Base-by-base conservation (phyloP, 2,888 invertebrate genomes). In the Magallana nippona region DNA sequence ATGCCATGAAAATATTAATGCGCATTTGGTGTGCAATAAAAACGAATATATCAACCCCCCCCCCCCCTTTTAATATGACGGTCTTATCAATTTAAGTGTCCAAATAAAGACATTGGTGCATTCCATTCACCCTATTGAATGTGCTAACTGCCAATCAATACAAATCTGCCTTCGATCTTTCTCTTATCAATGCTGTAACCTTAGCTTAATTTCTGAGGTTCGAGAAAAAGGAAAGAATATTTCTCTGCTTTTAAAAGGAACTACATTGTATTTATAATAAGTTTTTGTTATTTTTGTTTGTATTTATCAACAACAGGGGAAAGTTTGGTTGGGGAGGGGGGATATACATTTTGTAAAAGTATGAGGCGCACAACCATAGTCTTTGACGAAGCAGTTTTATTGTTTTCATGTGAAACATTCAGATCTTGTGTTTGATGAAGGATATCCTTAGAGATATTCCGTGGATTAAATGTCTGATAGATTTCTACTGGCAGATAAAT, bases 401-500 rank as follows among this genome's bases (percentile, higher is more conserved):
- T 71, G n/a, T n/a, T n/a, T n/a, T n/a, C n/a, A n/a, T n/a, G n/a
- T n/a, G 15, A 71, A 71, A 71, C 15, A 44, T 44, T 71, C 15
- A 71, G 27, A 27, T 32, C 3, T 22, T 71, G 71, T 15, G 27
- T 27, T 71, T 22, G 71, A 71, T 71, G 71, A 71, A 1, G 27
- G 71, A 71, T 71, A 27, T 63, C 63, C 27, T 63, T 19, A 63
- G 63, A 63, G 19, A 63, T 63, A 63, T 27, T 71, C 27, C 3
- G 10, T 10, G 22, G 22, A 22, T 22, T 71, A 71, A 71, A 71
- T 71, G 71, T 15, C 71, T 71, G 71, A 27, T 71, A 71, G 71
- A 71, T 71, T 71, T 71, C 44, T 71, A 71, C 27, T 71, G 27
- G 15, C 71, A 15, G 71, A 71, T 71, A 27, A 71, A 22, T 71